Conservation (phyloP, 2,113 vertebrate genomes). For the Thymallus thymallus region DNA sequence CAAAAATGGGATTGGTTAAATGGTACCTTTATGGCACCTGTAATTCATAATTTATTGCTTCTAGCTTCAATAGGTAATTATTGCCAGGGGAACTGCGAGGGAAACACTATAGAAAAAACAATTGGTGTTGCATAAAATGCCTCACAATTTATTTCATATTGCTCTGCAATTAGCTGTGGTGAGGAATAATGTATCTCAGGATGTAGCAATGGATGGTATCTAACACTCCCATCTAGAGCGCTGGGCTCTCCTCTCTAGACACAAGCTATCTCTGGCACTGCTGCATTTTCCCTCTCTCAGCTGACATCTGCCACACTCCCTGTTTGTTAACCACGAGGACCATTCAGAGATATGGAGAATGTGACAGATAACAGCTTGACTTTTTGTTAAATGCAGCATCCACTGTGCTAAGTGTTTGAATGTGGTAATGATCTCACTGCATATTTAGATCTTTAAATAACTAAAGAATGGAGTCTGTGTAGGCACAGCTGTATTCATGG, state of each 20-base stretch:
- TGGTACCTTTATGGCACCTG: constrained; percentile 37
- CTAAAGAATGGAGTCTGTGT: no score
- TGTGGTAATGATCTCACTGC: no score
- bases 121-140: constrained; percentile 49
- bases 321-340: no score
- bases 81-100: constrained; percentile 10
- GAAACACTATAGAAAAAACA: constrained; percentile 26
- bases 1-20: constrained; percentile 20
- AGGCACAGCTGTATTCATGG: no score
- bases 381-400: no score
- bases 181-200: constrained; percentile 28
- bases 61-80: constrained; percentile 50
- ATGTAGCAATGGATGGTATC: constrained; percentile 15
- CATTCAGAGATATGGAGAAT: no score
- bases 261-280: no score
- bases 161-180: constrained; percentile 15
- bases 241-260: constrained; percentile 1
- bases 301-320: no score
- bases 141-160: not conserved
- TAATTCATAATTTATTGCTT: constrained; percentile 28
- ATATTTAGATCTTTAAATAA: no score
- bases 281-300: no score
- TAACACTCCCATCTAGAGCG: constrained; percentile 21
- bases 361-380: no score
- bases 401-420: no score